A percentile compares a stretch with the other conserved stretches of the same genome.
Evolutionary conservation across 2,888 invertebrate species (phyloP).

Genomic region (Seira musarum): DNA sequence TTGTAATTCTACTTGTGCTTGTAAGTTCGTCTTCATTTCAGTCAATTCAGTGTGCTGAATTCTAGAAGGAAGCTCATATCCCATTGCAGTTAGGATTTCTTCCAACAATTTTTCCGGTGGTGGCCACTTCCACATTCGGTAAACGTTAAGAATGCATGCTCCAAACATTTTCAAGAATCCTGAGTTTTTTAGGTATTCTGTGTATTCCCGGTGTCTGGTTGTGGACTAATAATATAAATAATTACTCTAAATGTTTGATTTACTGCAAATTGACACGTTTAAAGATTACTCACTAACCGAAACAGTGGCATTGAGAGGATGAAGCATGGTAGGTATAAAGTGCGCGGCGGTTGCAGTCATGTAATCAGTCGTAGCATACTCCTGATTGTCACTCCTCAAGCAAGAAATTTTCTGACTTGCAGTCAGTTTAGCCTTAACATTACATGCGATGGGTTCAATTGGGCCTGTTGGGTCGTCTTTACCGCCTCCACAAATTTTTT

Average conservation of each 20-base stretch:
- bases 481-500: background rate
- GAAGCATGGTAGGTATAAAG: conserved; percentile 22
- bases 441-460: background rate
- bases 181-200: conserved; percentile 28
- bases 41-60: conserved; percentile 22
- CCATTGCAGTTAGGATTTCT: conserved; percentile 39
- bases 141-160: conserved; percentile 28
- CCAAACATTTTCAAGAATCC: conserved; percentile 42
- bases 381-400: conserved; percentile 24
- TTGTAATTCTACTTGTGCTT: conserved; percentile 21
- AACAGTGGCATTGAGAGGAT: conserved; percentile 28
- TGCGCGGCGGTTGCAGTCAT: background rate
- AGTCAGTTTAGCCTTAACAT: conserved; percentile 5
- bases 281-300: conserved; percentile 23
- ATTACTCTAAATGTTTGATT: background rate
- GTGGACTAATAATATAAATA: conserved; percentile 9
- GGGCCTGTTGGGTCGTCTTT: background rate
- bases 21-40: conserved; percentile 6
- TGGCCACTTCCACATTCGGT: conserved; percentile 42
- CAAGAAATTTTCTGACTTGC: conserved; percentile 23
- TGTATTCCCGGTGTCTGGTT: conserved; percentile 32
- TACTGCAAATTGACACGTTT: background rate
- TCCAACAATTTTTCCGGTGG: conserved; percentile 26
- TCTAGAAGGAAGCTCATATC: conserved; percentile 23
- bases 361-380: conserved; percentile 33